Evolutionary conservation across 1,140 invertebrate genomes (phyloP).

Genomic region (Scylla paramamosain): DNA sequence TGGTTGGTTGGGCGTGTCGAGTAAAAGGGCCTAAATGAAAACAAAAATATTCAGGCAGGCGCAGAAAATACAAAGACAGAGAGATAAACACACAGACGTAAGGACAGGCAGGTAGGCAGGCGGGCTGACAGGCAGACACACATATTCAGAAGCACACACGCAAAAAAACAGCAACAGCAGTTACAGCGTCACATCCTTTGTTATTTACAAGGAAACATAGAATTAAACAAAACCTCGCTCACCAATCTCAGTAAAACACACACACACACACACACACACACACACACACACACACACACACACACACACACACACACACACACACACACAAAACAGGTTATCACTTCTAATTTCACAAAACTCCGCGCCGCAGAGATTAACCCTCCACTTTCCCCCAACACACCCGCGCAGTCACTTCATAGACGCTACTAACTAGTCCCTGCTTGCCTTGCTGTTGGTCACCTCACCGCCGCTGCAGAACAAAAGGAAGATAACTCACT

Average conservation of each 20-base stretch:
- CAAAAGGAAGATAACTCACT: background rate
- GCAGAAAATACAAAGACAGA: no score
- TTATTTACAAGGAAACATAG: background rate
- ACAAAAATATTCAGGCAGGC: no score
- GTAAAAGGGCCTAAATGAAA: no score
- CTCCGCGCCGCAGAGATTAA: background rate
- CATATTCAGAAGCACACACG: background rate
- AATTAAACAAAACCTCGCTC: background rate
- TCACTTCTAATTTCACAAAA: background rate
- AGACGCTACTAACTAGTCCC: slow-evolving; percentile 1
- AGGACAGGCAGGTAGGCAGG: background rate
- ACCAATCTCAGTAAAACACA: background rate
- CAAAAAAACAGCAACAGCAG: background rate
- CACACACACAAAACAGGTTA: no score
- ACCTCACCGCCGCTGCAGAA: background rate
- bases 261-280: no score
- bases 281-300: no score
- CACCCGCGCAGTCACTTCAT: background rate
- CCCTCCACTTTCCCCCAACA: background rate
- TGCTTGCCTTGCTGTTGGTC: background rate
- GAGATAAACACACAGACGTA: no score
- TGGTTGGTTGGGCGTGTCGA: no score
- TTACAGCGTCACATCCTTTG: no score
- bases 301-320: no score
- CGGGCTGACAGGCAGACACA: background rate